Percentiles rank a stretch among this genome's conserved stretches.
Evolutionary conservation across 1,140 invertebrate genomes (phyloP).

Genomic region (Arion vulgaris): DNA sequence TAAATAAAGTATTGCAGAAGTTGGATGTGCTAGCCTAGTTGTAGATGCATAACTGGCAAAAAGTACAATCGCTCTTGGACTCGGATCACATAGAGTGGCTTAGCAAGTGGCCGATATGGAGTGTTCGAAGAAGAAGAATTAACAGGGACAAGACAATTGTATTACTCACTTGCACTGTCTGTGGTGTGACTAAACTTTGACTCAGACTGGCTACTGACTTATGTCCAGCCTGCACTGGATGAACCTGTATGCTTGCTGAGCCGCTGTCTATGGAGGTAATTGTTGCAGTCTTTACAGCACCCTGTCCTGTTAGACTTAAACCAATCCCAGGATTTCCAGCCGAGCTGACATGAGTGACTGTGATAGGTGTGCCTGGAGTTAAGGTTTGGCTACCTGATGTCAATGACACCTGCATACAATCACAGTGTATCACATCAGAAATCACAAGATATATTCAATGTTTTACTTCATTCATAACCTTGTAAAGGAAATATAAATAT

Average conservation of each 20-base stretch:
- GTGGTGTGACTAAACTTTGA: constrained; percentile 43
- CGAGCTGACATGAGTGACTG: constrained; percentile 47
- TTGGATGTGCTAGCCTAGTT: too few species aligned
- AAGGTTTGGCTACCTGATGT: constrained; percentile 53
- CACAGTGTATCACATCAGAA: background rate
- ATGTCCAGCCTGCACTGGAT: constrained; percentile 34
- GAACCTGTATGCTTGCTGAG: constrained; percentile 28
- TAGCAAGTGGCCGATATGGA: too few species aligned
- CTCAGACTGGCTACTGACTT: constrained; percentile 21
- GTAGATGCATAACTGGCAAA: too few species aligned
- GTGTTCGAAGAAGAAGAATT: too few species aligned
- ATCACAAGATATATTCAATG: too few species aligned
- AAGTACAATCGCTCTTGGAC: too few species aligned
- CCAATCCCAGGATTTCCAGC: constrained; percentile 9
- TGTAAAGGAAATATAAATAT: too few species aligned
- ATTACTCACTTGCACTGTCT: constrained; percentile 36
- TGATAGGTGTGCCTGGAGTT: constrained; percentile 44
- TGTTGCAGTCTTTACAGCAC: constrained; percentile 19
- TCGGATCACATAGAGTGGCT: too few species aligned
- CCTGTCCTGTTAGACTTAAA: constrained; percentile 17
- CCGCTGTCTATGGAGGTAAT: constrained; percentile 28
- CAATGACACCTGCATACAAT: constrained; percentile 38
- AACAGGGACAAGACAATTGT: background rate
- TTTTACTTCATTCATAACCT: too few species aligned
- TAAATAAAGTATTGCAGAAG: too few species aligned